Conservation (phyloP, 1,140 invertebrate species). For the Drusus annulatus region DNA sequence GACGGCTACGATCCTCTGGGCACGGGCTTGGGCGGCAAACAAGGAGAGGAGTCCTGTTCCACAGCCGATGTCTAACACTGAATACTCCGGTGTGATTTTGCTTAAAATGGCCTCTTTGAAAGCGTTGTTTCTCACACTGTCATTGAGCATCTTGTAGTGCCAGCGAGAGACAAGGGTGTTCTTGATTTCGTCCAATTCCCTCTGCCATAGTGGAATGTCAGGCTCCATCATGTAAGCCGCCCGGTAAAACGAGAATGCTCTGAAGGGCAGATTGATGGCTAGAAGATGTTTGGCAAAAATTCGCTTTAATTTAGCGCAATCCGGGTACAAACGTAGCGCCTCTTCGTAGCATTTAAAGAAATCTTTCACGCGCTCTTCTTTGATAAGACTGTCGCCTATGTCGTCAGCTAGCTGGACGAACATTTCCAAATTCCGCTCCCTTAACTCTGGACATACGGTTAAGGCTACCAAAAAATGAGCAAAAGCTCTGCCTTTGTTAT, state of each 20-base stretch:
- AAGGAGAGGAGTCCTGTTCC: slow-evolving; percentile 82
- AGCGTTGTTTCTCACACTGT: slow-evolving; percentile 76
- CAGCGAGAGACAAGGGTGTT: slow-evolving; percentile 77
- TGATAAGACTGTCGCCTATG: slow-evolving; percentile 60
- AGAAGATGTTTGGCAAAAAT: slow-evolving; percentile 65
- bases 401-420: slow-evolving; percentile 61
- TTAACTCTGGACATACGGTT: slow-evolving; percentile 61
- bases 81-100: slow-evolving; percentile 69
- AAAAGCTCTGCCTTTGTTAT: slow-evolving; percentile 62
- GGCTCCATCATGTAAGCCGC: slow-evolving; percentile 61
- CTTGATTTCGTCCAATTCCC: slow-evolving; percentile 67
- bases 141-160: slow-evolving; percentile 89
- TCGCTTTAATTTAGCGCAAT: slow-evolving; percentile 62
- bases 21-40: slow-evolving; percentile 74
- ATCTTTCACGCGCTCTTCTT: slow-evolving; percentile 61
- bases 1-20: slow-evolving; percentile 75
- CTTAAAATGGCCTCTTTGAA: slow-evolving; percentile 77
- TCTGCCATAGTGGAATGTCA: slow-evolving; percentile 63
- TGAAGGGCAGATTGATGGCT: slow-evolving; percentile 62
- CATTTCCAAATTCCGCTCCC: slow-evolving; percentile 60
- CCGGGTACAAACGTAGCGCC: slow-evolving; percentile 62
- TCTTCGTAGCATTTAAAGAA: slow-evolving; percentile 63
- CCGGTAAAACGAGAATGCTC: slow-evolving; percentile 65
- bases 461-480: slow-evolving; percentile 65
- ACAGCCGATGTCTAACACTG: slow-evolving; percentile 82